Conservation (phyloP, 2,113 vertebrate genomes). For the Takifugu bimaculatus region DNA sequence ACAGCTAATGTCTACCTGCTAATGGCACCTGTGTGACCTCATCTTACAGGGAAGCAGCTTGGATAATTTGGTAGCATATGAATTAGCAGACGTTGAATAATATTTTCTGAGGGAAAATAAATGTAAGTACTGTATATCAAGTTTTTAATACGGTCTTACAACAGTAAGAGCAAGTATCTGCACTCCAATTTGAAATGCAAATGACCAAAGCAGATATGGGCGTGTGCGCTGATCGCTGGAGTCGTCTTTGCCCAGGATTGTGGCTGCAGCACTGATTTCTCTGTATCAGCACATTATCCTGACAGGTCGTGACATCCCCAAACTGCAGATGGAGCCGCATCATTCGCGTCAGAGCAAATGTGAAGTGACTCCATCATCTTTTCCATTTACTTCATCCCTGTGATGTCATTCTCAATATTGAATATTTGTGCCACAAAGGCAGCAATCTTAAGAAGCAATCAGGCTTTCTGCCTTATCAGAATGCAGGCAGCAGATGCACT, state of each 20-base stretch:
- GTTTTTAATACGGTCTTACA: background rate
- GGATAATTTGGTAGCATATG: too few species aligned
- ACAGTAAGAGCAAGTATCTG: background rate
- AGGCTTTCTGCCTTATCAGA: slow-evolving; percentile 25
- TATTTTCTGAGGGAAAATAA: background rate
- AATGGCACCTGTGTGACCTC: too few species aligned
- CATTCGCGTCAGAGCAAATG: too few species aligned
- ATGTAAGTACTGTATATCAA: background rate
- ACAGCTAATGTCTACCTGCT: too few species aligned
- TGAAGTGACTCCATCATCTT: too few species aligned
- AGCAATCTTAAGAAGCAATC: background rate
- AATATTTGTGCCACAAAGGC: background rate
- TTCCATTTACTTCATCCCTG: background rate
- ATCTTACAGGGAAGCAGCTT: too few species aligned
- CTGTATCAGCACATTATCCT: slow-evolving; percentile 17
- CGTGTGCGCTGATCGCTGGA: background rate
- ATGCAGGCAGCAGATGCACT: slow-evolving; percentile 33
- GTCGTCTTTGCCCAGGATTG: background rate
- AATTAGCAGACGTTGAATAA: too few species aligned
- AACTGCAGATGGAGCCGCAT: too few species aligned
- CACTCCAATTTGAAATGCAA: background rate
- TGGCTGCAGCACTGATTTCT: slow-evolving; percentile 1
- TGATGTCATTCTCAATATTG: background rate
- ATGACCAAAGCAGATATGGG: background rate
- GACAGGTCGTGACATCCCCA: background rate